Percentiles rank a stretch among this genome's conserved stretches.
Conservation (phyloP, 2,797 vertebrate species). For the Synaphobranchus kaupii region DNA sequence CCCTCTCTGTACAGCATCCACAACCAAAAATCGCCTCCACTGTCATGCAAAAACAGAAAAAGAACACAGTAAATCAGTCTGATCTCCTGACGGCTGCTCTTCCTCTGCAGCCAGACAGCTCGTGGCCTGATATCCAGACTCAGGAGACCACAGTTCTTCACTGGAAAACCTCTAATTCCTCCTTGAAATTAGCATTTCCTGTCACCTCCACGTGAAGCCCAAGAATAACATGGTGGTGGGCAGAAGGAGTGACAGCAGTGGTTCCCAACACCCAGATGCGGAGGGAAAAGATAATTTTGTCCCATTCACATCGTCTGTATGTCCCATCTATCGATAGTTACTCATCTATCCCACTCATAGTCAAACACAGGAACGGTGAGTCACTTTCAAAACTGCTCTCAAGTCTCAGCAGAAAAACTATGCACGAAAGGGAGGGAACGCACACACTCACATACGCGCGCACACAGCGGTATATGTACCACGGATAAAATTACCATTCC, state of each 20-base stretch:
- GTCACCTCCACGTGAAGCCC: constrained; percentile 42
- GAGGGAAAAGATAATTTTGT: not conserved
- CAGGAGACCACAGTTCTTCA: not conserved
- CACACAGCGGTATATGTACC: not conserved
- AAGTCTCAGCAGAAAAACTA: not conserved
- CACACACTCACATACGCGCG: not conserved
- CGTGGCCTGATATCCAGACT: not conserved
- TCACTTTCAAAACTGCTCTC: not conserved
- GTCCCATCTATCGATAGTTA: constrained; percentile 10
- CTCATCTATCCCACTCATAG: not conserved
- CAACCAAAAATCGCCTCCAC: constrained; percentile 25
- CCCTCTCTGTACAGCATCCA: constrained; percentile 13
- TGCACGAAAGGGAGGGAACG: not conserved
- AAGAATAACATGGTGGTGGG: constrained; percentile 38
- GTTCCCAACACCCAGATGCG: not conserved
- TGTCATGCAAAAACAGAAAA: constrained; percentile 40
- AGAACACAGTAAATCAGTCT: constrained; percentile 12
- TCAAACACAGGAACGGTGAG: not conserved
- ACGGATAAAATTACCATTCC: not conserved
- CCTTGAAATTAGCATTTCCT: not conserved
- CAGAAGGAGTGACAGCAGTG: not conserved
- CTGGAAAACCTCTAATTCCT: not conserved
- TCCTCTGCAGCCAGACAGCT: constrained; percentile 18
- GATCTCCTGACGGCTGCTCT: constrained; percentile 36
- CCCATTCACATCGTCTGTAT: not conserved